phyloP scores from a whole-genome alignment of 2,888 invertebrate species.

The Harmothoe impar region DNA sequence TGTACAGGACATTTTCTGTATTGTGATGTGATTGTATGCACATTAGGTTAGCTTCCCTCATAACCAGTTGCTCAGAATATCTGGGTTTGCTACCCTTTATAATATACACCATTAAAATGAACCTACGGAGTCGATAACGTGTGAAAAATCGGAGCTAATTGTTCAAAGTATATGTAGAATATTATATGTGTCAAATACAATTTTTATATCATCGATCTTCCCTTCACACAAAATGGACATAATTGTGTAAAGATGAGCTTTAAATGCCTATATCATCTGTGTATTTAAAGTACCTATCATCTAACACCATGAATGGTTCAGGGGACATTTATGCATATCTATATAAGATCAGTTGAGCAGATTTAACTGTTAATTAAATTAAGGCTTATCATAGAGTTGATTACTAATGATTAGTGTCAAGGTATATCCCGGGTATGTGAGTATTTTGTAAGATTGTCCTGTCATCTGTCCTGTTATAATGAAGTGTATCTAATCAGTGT shows the following conservation, averaged over 20 bases:
- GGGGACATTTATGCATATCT: not conserved
- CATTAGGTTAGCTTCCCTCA: not conserved
- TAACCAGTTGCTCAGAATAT: not conserved
- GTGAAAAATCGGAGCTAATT: not conserved
- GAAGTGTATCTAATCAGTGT: not conserved
- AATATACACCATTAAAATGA: not conserved
- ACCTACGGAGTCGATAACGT: not conserved
- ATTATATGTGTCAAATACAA: not conserved
- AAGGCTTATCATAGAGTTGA: slow-evolving; percentile 10
- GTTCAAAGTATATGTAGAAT: not conserved
- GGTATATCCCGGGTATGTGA: not conserved
- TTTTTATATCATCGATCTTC: not conserved
- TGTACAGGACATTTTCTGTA: slow-evolving; percentile 27
- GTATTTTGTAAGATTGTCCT: slow-evolving; percentile 35
- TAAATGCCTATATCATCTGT: too few species aligned
- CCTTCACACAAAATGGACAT: not conserved
- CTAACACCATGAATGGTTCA: not conserved
- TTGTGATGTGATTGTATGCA: not conserved
- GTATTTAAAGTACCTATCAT: not conserved
- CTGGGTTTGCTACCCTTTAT: not conserved
- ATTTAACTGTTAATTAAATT: not conserved
- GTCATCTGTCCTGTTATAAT: not conserved
- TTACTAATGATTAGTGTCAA: not conserved
- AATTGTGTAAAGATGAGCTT: not conserved
- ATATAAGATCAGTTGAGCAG: not conserved